phyloP scores from a whole-genome alignment of 2,113 vertebrate genomes.

The Tragelaphus scriptus region DNA sequence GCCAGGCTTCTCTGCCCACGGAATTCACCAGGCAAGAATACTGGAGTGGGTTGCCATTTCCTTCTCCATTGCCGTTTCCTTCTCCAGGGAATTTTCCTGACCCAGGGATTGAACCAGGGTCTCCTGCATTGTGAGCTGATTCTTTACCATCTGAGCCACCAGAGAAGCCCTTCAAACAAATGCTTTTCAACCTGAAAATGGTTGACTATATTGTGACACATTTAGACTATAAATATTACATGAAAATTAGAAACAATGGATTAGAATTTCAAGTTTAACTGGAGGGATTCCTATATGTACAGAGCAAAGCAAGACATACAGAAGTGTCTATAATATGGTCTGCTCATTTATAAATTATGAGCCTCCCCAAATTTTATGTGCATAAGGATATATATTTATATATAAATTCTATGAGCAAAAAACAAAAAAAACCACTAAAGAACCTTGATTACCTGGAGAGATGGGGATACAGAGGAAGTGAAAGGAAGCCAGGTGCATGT shows the following conservation, averaged over 20 bases:
- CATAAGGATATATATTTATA: not conserved
- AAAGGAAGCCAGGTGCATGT: not conserved
- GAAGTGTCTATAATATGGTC: not conserved
- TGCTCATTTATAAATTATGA: not conserved
- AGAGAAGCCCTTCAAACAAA: not conserved
- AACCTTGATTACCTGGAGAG: not conserved
- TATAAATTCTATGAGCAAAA: not conserved
- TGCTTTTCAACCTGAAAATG: not conserved
- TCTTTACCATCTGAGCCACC: not conserved
- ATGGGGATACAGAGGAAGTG: not conserved
- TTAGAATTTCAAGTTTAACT: not conserved
- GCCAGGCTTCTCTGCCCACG: not conserved
- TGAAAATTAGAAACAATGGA: not conserved
- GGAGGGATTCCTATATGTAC: not conserved
- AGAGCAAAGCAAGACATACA: not conserved
- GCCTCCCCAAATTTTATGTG: not conserved
- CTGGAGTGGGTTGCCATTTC: not conserved
- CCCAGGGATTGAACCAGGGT: not conserved
- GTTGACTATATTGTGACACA: not conserved
- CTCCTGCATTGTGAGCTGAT: not conserved
- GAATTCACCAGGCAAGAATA: not conserved
- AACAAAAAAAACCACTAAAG: not conserved
- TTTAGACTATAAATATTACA: not conserved
- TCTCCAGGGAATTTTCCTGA: not conserved
- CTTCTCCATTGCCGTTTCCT: not conserved